A percentile compares a stretch with the other conserved stretches of the same genome.
These are phyloP conservation scores for Tenebrosternarchus preto DNA, from an alignment of 2,113 vertebrate genomes.

Conservation along the genomic window DNA sequence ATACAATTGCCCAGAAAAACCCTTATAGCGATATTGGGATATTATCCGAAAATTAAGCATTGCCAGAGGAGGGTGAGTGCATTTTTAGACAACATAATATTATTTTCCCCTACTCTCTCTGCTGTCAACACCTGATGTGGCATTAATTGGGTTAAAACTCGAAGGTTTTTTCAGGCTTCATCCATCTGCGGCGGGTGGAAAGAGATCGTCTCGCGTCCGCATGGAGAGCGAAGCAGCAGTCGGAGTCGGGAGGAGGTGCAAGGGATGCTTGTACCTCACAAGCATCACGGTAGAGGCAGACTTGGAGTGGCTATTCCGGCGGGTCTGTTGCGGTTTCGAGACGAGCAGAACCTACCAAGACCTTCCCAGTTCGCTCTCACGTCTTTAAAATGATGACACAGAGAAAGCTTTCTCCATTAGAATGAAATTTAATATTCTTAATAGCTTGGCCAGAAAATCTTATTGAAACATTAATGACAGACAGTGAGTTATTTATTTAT, in stretches of 20 bases:
- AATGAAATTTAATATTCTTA: slow-evolving; percentile 36
- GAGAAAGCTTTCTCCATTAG: slow-evolving; percentile 16
- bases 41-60: slow-evolving; percentile 80
- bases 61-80: slow-evolving; percentile 69
- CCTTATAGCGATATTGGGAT: slow-evolving; percentile 72
- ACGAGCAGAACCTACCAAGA: not conserved
- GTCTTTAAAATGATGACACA: slow-evolving; percentile 29
- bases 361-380: slow-evolving; percentile 13
- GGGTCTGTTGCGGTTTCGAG: no score
- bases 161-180: slow-evolving; percentile 69
- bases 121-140: slow-evolving; percentile 74
- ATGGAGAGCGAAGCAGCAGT: slow-evolving; percentile 45
- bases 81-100: slow-evolving; percentile 73
- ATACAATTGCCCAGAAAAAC: slow-evolving; percentile 70
- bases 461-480: slow-evolving; percentile 44
- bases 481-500: not conserved
- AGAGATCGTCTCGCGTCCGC: slow-evolving; percentile 40
- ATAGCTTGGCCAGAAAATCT: slow-evolving; percentile 25
- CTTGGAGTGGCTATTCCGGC: no score
- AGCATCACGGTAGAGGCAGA: no score
- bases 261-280: no score
- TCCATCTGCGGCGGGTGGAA: slow-evolving; percentile 51
- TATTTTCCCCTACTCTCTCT: slow-evolving; percentile 44
- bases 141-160: slow-evolving; percentile 74
- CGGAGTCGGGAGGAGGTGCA: no score